phyloP scores from a whole-genome alignment of 1,140 invertebrate species.

The Stenopsyche tienmushanensis region DNA sequence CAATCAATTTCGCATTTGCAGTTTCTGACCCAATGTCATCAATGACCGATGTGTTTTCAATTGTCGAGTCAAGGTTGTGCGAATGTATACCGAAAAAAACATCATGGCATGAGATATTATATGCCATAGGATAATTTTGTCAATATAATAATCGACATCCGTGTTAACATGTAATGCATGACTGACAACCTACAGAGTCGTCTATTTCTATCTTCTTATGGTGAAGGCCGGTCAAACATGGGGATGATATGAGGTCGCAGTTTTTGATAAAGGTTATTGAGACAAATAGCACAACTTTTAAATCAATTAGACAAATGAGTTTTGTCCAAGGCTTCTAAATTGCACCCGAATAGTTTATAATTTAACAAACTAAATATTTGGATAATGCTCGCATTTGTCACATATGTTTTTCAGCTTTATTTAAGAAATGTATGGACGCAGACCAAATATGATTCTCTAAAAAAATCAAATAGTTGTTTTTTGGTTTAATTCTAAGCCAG shows the following conservation, averaged over 20 bases:
- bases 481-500: too few species aligned
- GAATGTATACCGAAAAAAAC: constrained; percentile 19
- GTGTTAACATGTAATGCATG: constrained; percentile 29
- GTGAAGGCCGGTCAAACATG: not conserved
- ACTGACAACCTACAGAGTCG: not conserved
- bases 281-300: too few species aligned
- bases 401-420: too few species aligned
- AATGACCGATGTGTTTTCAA: not conserved
- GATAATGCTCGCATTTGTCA: too few species aligned
- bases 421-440: too few species aligned
- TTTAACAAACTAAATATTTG: too few species aligned
- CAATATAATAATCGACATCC: constrained; percentile 29
- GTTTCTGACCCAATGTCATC: not conserved
- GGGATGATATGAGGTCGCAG: not conserved
- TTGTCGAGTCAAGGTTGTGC: constrained; percentile 13
- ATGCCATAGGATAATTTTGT: constrained; percentile 16
- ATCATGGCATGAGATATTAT: constrained; percentile 2
- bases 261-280: too few species aligned
- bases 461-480: too few species aligned
- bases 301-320: too few species aligned
- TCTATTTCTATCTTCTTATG: not conserved
- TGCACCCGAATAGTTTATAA: too few species aligned
- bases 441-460: too few species aligned
- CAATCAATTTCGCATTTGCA: constrained; percentile 3
- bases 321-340: too few species aligned